Percentiles rank a stretch among this genome's conserved stretches.
These are phyloP conservation scores for Drosophila melanosoma DNA, from an alignment of 2,888 invertebrate genomes.

Conservation along the genomic window DNA sequence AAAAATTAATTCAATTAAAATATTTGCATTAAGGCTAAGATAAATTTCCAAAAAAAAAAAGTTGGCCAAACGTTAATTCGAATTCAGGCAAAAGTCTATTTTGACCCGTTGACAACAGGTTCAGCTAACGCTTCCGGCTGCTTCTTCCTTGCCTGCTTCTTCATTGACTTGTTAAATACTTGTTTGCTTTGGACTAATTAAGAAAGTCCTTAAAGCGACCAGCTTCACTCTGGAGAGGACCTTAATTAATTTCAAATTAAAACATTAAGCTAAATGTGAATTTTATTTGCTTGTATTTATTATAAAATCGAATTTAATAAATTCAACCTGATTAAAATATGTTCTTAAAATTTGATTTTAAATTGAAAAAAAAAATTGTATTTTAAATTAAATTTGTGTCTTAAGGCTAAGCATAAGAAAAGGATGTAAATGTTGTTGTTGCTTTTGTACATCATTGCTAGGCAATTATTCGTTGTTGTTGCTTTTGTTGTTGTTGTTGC, in stretches of 20 bases:
- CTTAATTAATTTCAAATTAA: conserved; percentile 1
- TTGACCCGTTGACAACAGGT: conserved; percentile 16
- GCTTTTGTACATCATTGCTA: conserved; percentile 27
- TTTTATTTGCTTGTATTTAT: conserved; percentile 14
- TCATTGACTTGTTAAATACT: neutral
- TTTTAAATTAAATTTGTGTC: conserved; percentile 11
- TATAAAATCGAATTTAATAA: conserved; percentile 29
- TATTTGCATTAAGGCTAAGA: neutral
- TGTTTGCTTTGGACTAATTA: conserved; percentile 42
- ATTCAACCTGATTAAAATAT: conserved; percentile 10
- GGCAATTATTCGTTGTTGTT: conserved; percentile 18
- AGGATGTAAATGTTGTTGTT: conserved; percentile 14
- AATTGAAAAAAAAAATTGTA: conserved; percentile 29
- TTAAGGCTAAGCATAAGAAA: conserved; percentile 20
- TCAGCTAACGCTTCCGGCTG: neutral
- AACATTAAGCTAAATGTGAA: conserved; percentile 2
- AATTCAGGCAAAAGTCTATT: conserved; percentile 15
- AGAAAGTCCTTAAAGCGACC: conserved; percentile 23
- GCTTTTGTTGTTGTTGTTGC: neutral
- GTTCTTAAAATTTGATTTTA: conserved; percentile 48
- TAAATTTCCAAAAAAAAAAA: conserved; percentile 11
- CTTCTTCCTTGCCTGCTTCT: neutral
- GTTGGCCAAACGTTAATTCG: conserved; percentile 11
- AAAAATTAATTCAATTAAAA: neutral
- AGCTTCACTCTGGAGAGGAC: neutral